phyloP scores from a whole-genome alignment of 1,140 invertebrate species.

The Diorhabda elongata region DNA sequence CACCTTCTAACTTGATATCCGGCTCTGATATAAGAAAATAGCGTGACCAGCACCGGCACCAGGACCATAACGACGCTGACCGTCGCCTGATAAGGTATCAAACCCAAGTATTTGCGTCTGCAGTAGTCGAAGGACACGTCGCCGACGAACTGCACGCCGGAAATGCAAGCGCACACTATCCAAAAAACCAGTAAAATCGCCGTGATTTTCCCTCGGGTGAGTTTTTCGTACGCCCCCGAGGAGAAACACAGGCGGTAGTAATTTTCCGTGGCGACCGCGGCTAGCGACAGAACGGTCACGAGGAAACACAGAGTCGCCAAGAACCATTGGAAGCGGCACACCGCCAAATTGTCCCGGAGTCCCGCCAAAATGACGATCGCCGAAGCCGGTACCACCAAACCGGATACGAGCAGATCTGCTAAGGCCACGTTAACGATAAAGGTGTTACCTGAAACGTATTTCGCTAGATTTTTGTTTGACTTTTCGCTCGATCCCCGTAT shows the following conservation, averaged over 20 bases:
- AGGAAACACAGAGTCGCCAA: constrained; percentile 62
- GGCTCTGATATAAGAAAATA: constrained; percentile 51
- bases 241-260: constrained; percentile 58
- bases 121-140: constrained; percentile 64
- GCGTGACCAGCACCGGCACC: constrained; percentile 52
- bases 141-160: constrained; percentile 53
- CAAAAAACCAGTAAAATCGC: constrained; percentile 52
- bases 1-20: constrained; percentile 38
- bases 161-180: constrained; percentile 48
- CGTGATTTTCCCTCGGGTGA: constrained; percentile 54
- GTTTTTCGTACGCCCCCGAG: constrained; percentile 50
- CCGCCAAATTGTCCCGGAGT: constrained; percentile 53
- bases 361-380: constrained; percentile 67
- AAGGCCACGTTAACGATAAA: constrained; percentile 75
- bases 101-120: constrained; percentile 47
- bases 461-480: background rate
- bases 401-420: constrained; percentile 69
- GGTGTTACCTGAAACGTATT: constrained; percentile 62
- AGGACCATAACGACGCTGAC: constrained; percentile 55
- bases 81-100: constrained; percentile 52
- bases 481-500: background rate
- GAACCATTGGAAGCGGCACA: constrained; percentile 66
- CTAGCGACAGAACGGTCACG: constrained; percentile 60
- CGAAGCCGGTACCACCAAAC: constrained; percentile 66
- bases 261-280: constrained; percentile 62